phyloP scores from a whole-genome alignment of 2,797 vertebrate genomes.

The Thalassophryne amazonica region DNA sequence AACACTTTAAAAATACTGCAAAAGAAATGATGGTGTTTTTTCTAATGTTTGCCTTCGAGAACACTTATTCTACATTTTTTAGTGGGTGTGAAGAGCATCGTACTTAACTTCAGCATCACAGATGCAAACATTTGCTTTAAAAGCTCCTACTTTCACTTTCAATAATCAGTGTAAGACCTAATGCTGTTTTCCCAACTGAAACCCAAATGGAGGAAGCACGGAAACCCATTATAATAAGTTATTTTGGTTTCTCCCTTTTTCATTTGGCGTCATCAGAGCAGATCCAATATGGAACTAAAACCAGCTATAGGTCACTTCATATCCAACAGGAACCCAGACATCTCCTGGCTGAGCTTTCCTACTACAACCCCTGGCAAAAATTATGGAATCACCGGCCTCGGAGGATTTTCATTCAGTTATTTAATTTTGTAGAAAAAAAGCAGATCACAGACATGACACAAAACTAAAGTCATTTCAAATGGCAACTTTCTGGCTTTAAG shows the following conservation, averaged over 20 bases:
- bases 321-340: too few relatives aligned
- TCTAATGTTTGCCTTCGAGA: constrained; percentile 23
- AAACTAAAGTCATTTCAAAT: too few relatives aligned
- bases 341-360: too few relatives aligned
- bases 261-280: too few relatives aligned
- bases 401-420: too few relatives aligned
- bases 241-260: too few relatives aligned
- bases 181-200: constrained; percentile 14
- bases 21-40: constrained; percentile 10
- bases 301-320: constrained; percentile 40
- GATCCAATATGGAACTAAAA: constrained; percentile 15
- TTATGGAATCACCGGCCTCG: too few relatives aligned
- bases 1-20: constrained; percentile 15
- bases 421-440: too few relatives aligned
- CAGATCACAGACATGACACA: too few relatives aligned
- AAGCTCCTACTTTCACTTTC: constrained; percentile 8
- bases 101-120: neutral
- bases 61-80: neutral
- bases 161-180: constrained; percentile 9
- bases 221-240: too few relatives aligned
- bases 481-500: too few relatives aligned
- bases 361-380: too few relatives aligned
- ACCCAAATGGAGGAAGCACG: constrained; percentile 18
- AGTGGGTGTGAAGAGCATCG: neutral
- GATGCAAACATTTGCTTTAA: constrained; percentile 13